Conservation (phyloP, 2,888 invertebrate genomes). For the Sycophila texana region DNA sequence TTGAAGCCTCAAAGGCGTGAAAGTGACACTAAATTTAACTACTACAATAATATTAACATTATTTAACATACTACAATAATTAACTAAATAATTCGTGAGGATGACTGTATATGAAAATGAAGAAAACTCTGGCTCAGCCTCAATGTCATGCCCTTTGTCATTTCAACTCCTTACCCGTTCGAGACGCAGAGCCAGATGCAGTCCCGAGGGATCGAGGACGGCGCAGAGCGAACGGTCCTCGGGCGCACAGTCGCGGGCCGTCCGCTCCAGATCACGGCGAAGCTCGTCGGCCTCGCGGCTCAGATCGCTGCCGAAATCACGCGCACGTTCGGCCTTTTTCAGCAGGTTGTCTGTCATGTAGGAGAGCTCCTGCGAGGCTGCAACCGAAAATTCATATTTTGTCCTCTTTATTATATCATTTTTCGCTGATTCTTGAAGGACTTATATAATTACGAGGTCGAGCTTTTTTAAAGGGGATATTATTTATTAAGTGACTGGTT, state of each 20-base stretch:
- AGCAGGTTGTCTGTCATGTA: conserved; percentile 79
- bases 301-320: conserved; percentile 77
- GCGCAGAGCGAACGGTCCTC: conserved; percentile 87
- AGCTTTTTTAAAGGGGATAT: not conserved
- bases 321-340: conserved; percentile 78
- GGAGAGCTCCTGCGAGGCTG: conserved; percentile 80
- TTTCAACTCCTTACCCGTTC: conserved; percentile 77
- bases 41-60: too few species aligned
- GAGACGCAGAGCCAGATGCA: conserved; percentile 81
- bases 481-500: not conserved
- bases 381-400: conserved; percentile 56
- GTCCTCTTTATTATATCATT: not conserved
- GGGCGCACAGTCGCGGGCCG: conserved; percentile 81
- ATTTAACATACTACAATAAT: too few species aligned
- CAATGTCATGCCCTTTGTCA: too few species aligned
- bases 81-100: too few species aligned
- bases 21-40: too few species aligned
- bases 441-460: not conserved
- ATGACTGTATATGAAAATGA: too few species aligned
- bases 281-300: conserved; percentile 80
- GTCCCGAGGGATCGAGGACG: conserved; percentile 83
- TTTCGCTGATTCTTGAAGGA: not conserved
- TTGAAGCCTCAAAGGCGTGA: too few species aligned
- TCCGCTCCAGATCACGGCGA: conserved; percentile 78
- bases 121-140: too few species aligned